A percentile compares a stretch with the other conserved stretches of the same genome.
Conservation (phyloP, 2,888 invertebrate genomes). For the Drosophila neutralis region DNA sequence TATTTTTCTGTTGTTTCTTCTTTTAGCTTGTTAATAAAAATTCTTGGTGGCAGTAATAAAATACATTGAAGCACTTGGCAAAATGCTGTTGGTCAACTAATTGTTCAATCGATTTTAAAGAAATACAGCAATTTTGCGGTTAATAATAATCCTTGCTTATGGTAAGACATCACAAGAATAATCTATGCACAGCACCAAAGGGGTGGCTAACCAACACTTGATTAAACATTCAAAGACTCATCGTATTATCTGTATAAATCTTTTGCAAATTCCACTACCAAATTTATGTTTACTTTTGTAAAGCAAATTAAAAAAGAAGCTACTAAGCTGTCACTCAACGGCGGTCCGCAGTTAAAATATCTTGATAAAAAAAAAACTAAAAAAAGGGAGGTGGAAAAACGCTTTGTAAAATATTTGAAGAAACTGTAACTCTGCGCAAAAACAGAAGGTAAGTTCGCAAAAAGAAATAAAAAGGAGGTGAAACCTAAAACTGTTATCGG, state of each 20-base stretch:
- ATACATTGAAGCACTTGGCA: slow-evolving; percentile 17
- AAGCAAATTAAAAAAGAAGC: slow-evolving; percentile 11
- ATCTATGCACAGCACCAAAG: slow-evolving; percentile 17
- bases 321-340: slow-evolving; percentile 72
- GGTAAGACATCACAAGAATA: slow-evolving; percentile 24
- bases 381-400: slow-evolving; percentile 44
- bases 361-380: slow-evolving; percentile 74
- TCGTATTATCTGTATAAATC: slow-evolving; percentile 78
- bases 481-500: slow-evolving; percentile 75
- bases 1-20: slow-evolving; percentile 55
- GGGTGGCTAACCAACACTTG: slow-evolving; percentile 54
- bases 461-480: slow-evolving; percentile 34
- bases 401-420: slow-evolving; percentile 56
- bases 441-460: slow-evolving; percentile 60
- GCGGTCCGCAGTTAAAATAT: slow-evolving; percentile 73
- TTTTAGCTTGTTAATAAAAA: slow-evolving; percentile 32
- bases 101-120: slow-evolving; percentile 32
- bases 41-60: slow-evolving; percentile 14
- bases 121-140: slow-evolving; percentile 24
- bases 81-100: background rate
- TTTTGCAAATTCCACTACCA: slow-evolving; percentile 56
- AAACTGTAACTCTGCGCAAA: slow-evolving; percentile 72
- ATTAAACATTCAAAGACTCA: slow-evolving; percentile 77
- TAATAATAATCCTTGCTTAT: slow-evolving; percentile 71
- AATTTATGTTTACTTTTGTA: slow-evolving; percentile 69